Evolutionary conservation across 2,797 vertebrate genomes (phyloP).

Genomic region (Phataginus tetradactyla): DNA sequence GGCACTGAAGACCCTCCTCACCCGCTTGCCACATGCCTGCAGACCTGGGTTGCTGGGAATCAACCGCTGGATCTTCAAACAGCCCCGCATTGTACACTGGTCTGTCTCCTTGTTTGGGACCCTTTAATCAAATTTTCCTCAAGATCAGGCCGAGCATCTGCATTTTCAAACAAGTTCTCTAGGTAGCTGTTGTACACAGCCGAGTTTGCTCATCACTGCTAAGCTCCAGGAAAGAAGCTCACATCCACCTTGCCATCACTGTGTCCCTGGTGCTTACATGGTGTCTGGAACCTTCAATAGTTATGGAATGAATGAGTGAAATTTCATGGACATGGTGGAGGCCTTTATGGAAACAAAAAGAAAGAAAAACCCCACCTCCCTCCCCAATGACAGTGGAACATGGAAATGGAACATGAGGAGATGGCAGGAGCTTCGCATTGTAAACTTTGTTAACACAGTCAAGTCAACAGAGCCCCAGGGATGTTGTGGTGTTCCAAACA

Average conservation of each 20-base stretch:
- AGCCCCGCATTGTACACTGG: accelerated
- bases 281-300: neutral
- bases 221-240: neutral
- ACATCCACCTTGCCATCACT: accelerated
- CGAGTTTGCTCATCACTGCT: accelerated
- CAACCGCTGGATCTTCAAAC: neutral
- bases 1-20: neutral
- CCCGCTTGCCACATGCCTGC: neutral
- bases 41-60: neutral
- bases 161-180: neutral
- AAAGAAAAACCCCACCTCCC: neutral
- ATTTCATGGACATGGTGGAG: neutral
- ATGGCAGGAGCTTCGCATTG: neutral
- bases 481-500: neutral
- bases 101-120: neutral
- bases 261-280: accelerated
- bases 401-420: neutral
- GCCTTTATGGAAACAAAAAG: neutral
- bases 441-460: neutral
- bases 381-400: neutral
- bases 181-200: neutral
- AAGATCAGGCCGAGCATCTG: neutral
- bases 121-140: neutral
- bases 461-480: neutral
- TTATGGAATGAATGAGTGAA: neutral